These are phyloP conservation scores for Empis stercorea DNA, from an alignment of 2,888 invertebrate genomes.

Conservation along the genomic window DNA sequence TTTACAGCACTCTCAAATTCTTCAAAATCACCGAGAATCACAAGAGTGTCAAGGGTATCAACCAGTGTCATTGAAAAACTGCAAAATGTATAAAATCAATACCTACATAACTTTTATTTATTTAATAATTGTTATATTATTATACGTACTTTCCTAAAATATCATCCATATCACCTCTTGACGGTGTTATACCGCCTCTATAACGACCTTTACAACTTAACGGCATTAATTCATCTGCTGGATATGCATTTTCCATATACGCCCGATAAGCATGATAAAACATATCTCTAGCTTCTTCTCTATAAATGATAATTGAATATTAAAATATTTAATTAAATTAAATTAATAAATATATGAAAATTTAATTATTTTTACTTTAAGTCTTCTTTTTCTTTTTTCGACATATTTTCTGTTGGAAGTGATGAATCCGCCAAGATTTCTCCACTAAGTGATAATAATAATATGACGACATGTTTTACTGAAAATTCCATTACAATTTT, in stretches of 20 bases:
- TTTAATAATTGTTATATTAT: not conserved
- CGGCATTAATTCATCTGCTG: slow-evolving; percentile 97
- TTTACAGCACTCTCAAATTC: slow-evolving; percentile 89
- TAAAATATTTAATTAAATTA: not conserved
- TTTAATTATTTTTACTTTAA: slow-evolving; percentile 47
- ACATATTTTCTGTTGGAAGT: slow-evolving; percentile 42
- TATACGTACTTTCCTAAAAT: slow-evolving; percentile 89
- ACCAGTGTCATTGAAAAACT: slow-evolving; percentile 94
- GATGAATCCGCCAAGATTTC: slow-evolving; percentile 4
- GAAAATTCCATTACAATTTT: not conserved
- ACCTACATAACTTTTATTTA: slow-evolving; percentile 3
- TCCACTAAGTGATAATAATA: not conserved
- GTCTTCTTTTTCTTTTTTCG: slow-evolving; percentile 47
- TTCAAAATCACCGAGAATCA: slow-evolving; percentile 78
- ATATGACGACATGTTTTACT: not conserved
- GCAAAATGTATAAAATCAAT: slow-evolving; percentile 31
- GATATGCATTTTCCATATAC: slow-evolving; percentile 96
- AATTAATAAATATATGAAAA: not conserved
- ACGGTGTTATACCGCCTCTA: slow-evolving; percentile 79
- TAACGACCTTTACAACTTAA: slow-evolving; percentile 86
- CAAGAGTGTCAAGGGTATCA: slow-evolving; percentile 86
- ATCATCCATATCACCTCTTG: slow-evolving; percentile 93
- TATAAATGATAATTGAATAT: too few relatives aligned
- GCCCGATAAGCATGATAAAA: slow-evolving; percentile 93
- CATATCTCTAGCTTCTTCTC: slow-evolving; percentile 87